Evolutionary conservation across 2,113 vertebrate species (phyloP).

Genomic region (Apteryx mantelli): DNA sequence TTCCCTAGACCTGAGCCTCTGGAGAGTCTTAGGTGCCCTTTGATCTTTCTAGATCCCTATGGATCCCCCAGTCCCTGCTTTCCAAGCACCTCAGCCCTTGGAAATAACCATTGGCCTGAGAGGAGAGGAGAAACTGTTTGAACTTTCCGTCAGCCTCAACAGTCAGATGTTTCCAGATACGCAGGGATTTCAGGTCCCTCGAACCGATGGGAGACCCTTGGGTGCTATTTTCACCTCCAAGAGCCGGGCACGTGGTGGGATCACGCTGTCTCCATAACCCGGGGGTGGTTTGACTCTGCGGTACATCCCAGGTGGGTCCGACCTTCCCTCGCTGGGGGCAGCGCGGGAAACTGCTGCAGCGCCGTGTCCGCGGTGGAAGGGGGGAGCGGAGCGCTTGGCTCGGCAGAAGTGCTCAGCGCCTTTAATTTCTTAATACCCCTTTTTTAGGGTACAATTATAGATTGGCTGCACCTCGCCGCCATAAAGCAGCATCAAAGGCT

Average conservation of each 20-base stretch:
- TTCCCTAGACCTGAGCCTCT: neutral
- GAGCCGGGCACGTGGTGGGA: neutral
- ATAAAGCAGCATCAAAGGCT: slow-evolving; percentile 80
- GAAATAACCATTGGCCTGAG: neutral
- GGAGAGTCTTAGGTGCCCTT: neutral
- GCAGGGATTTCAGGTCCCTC: neutral
- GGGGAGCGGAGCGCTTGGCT: neutral
- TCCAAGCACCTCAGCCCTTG: neutral
- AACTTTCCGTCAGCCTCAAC: neutral
- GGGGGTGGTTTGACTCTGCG: neutral
- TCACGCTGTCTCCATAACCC: neutral
- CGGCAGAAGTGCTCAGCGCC: slow-evolving; percentile 58
- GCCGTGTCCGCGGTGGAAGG: rapidly evolving
- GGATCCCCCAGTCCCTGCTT: neutral
- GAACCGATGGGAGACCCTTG: neutral
- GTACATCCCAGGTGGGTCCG: rapidly evolving
- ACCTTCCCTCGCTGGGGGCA: neutral
- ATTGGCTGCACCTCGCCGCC: slow-evolving; percentile 66
- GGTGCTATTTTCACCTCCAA: neutral
- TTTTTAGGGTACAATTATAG: slow-evolving; percentile 74
- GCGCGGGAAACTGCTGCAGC: rapidly evolving
- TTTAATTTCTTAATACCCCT: neutral
- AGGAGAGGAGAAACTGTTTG: neutral
- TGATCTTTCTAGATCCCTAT: neutral
- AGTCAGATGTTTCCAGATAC: neutral